Evolutionary conservation across 2,888 invertebrate genomes (phyloP).

Genomic region (Drosophila subsilvestris): DNA sequence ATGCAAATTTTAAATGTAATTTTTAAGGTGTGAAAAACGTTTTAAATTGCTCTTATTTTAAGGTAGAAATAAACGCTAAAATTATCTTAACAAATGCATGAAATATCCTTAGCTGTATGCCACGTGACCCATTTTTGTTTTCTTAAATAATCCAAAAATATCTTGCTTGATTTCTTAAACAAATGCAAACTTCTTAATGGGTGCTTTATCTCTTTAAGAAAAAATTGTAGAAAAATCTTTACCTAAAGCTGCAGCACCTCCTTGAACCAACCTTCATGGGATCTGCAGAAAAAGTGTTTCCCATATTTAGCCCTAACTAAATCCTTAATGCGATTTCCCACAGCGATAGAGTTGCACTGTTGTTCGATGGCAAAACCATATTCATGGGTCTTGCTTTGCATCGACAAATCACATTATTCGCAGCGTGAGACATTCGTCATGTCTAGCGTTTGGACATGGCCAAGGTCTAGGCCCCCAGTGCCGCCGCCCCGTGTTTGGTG

Average conservation of each 20-base stretch:
- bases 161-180: too few species aligned
- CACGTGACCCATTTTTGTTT: too few species aligned
- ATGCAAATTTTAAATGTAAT: too few species aligned
- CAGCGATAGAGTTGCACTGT: constrained; percentile 25
- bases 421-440: constrained; percentile 69
- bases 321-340: constrained; percentile 34
- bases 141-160: too few species aligned
- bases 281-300: neutral
- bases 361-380: constrained; percentile 9
- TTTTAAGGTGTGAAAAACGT: neutral
- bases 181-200: too few species aligned
- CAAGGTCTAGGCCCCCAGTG: constrained; percentile 28
- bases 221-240: too few species aligned
- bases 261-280: neutral
- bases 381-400: constrained; percentile 36
- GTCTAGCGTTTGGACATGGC: constrained; percentile 37
- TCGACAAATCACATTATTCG: constrained; percentile 70
- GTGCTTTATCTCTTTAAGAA: too few species aligned
- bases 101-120: too few species aligned
- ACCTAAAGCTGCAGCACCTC: neutral
- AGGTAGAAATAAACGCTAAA: neutral
- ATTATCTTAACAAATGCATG: neutral
- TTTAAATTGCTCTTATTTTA: neutral
- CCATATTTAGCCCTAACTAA: constrained; percentile 20
- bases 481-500: constrained; percentile 16